Conservation (phyloP, 2,888 invertebrate genomes). For the Choreutis nemorana region DNA sequence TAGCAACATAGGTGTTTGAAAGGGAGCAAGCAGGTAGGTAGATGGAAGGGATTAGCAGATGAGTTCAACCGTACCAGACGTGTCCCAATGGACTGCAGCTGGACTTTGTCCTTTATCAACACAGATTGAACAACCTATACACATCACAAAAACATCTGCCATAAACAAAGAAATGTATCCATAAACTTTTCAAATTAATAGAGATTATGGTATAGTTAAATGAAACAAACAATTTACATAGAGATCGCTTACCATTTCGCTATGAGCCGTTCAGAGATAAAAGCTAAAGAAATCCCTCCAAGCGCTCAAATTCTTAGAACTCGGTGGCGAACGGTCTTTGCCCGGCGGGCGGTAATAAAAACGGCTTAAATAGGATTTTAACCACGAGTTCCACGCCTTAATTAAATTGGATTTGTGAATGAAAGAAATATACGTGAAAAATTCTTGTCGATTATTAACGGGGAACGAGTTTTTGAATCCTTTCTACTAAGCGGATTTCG, state of each 20-base stretch:
- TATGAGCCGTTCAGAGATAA: constrained; percentile 45
- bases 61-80: no score
- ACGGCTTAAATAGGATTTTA: constrained; percentile 66
- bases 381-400: constrained; percentile 64
- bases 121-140: no score
- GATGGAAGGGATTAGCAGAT: no score
- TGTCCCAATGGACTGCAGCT: no score
- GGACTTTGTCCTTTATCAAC: no score
- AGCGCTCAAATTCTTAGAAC: constrained; percentile 58
- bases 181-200: no score
- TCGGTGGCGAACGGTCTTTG: constrained; percentile 57
- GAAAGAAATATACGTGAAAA: constrained; percentile 64
- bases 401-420: constrained; percentile 66
- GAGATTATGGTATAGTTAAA: no score
- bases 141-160: no score
- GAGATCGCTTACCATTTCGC: constrained; percentile 46
- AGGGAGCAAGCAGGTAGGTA: no score
- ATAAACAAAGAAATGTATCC: no score
- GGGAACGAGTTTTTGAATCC: constrained; percentile 49
- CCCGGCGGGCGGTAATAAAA: constrained; percentile 64
- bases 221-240: constrained; percentile 48
- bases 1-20: no score
- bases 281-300: constrained; percentile 51
- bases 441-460: constrained; percentile 60
- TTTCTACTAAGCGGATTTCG: constrained; percentile 46